Base-by-base conservation (phyloP, 2,797 vertebrate genomes). In the Amazona finschi region DNA sequence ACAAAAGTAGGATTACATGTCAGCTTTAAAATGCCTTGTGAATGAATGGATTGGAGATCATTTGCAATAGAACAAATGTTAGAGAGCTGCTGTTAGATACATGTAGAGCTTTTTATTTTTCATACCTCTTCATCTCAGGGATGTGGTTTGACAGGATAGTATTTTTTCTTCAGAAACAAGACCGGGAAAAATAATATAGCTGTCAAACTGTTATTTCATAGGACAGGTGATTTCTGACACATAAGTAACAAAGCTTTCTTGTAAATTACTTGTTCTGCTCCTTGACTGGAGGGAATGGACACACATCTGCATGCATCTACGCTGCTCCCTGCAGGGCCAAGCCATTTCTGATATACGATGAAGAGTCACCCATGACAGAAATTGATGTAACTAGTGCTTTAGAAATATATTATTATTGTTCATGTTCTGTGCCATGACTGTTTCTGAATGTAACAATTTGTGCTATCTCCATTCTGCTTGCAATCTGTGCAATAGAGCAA, bases 91-190 rank as follows among this genome's bases (percentile, higher is more conserved):
- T 76, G 28, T 78, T 88, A 85, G 30, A 82, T 88, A 67, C 27
- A 78, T 6, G 25, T 44, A 74, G 46, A 91, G 71, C 24, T 67
- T 52, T 90, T 93, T 94, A 76, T 39, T 96, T 94, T 87, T 85
- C 60, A 85, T 88, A 89, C 11, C 67, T 79, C 72, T 93, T 93
- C 38, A 77, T 88, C 60, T 85, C 71, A 73, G 44, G 27, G 43
- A 74, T 79, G n/a, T 7, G 49, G 27, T 71, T 91, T 91, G 94
- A 90, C 87, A 96, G 85, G 57, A 41, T 58, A 61, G 74, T 70
- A 60, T 57, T 94, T 95, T 89, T 90, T 71, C 69, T 74, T 89
- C 47, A 92, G n/a, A 78, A 94, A 64, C 14, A 74, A 64, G 74
- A 77, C 38, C 31, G 24, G 46, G 41, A 57, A 86, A 89, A 93